Conservation (phyloP, 92 coral and sea anemone genomes). For the Umimayanthus chanpuru region DNA sequence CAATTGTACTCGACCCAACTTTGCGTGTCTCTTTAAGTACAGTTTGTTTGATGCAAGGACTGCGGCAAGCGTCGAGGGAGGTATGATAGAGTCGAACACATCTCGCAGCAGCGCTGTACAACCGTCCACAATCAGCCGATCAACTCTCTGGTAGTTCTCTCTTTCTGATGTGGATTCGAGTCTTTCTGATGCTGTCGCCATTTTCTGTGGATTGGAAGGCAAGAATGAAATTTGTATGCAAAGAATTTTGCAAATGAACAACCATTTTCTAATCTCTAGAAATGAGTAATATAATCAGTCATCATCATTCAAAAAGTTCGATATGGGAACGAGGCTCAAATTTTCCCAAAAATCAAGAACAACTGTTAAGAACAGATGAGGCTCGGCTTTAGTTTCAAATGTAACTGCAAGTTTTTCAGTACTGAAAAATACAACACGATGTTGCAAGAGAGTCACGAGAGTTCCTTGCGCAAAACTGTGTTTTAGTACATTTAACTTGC, state of each 20-base stretch:
- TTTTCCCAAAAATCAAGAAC: too few species aligned
- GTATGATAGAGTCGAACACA: conserved; percentile 10
- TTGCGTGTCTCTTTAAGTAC: neutral
- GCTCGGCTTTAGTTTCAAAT: too few species aligned
- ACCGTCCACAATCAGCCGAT: conserved; percentile 22
- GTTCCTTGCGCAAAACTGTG: too few species aligned
- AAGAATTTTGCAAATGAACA: too few species aligned
- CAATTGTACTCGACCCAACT: neutral
- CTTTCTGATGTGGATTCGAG: conserved; percentile 10
- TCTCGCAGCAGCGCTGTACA: conserved; percentile 21
- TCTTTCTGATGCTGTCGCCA: conserved; percentile 16
- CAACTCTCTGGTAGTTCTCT: conserved; percentile 14
- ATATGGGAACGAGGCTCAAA: too few species aligned
- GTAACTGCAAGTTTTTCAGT: rapidly evolving
- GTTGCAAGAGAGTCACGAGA: too few species aligned
- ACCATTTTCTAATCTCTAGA: too few species aligned
- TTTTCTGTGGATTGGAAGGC: neutral
- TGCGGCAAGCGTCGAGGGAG: conserved; percentile 3
- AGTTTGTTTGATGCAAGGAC: neutral
- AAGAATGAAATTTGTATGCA: neutral
- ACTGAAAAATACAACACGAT: too few species aligned
- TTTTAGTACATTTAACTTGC: too few species aligned
- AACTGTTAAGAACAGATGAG: too few species aligned
- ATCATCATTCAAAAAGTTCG: too few species aligned
- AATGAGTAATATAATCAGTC: too few species aligned